Conservation (phyloP, 2,797 vertebrate species). For the Pipistrellus pipistrellus region DNA sequence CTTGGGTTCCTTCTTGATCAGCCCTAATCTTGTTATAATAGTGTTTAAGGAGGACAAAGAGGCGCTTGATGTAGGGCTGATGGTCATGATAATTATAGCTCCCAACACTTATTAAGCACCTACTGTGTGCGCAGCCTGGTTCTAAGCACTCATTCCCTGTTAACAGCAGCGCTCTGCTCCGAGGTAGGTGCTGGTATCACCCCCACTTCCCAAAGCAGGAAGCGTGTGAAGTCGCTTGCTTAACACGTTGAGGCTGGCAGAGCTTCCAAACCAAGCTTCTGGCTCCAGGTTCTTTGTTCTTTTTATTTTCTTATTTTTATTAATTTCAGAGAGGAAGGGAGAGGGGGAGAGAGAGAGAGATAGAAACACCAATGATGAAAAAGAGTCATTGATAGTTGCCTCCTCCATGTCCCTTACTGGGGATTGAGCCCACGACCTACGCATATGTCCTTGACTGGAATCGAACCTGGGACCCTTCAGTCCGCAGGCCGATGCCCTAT, state of each 20-base stretch:
- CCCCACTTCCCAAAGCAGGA: constrained; percentile 60
- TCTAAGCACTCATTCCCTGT: neutral
- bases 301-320: neutral
- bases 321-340: neutral
- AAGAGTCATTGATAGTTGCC: too few relatives aligned
- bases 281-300: neutral
- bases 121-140: neutral
- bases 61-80: neutral
- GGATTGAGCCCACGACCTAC: too few relatives aligned
- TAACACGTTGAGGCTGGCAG: neutral
- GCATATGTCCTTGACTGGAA: too few relatives aligned
- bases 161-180: neutral
- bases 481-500: too few relatives aligned
- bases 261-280: neutral
- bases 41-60: neutral
- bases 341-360: too few relatives aligned
- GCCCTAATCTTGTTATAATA: neutral
- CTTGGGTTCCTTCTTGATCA: neutral
- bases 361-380: neutral
- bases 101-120: neutral
- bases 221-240: constrained; percentile 15
- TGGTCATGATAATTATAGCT: neutral
- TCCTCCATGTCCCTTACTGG: too few relatives aligned
- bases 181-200: constrained; percentile 15
- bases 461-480: too few relatives aligned